A percentile compares a stretch with the other conserved stretches of the same genome.
These are phyloP conservation scores for Tenrec ecaudatus DNA, from an alignment of 2,113 vertebrate genomes.

Conservation along the genomic window DNA sequence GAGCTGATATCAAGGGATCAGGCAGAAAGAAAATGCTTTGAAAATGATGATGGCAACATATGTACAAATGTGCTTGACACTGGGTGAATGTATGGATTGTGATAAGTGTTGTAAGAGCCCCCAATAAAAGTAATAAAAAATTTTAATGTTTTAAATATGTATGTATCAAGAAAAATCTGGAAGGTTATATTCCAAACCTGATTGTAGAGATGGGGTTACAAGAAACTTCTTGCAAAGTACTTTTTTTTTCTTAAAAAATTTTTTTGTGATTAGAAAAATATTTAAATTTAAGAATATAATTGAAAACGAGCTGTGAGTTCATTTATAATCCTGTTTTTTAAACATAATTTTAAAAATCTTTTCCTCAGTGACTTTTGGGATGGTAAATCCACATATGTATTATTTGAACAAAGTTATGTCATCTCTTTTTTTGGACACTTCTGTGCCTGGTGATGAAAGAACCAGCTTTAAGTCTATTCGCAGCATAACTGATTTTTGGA, in stretches of 20 bases:
- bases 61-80: no score
- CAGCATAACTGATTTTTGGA: conserved; percentile 84
- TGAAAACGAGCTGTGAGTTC: conserved; percentile 34
- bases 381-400: conserved; percentile 84
- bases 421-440: conserved; percentile 82
- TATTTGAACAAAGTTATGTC: conserved; percentile 82
- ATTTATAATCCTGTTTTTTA: conserved; percentile 67
- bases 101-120: no score
- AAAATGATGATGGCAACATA: no score
- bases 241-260: conserved; percentile 31
- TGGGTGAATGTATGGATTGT: no score
- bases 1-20: no score
- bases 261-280: conserved; percentile 61
- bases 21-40: no score
- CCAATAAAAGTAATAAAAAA: conserved; percentile 38
- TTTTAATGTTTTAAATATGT: neutral
- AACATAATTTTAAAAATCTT: conserved; percentile 61
- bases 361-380: conserved; percentile 78
- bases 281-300: conserved; percentile 51
- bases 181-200: conserved; percentile 11
- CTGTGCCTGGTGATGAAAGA: neutral
- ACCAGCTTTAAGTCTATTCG: conserved; percentile 75
- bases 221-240: conserved; percentile 29
- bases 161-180: conserved; percentile 38
- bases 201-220: neutral